phyloP scores from a whole-genome alignment of 2,888 invertebrate genomes.

The Luffia ferchaultella region DNA sequence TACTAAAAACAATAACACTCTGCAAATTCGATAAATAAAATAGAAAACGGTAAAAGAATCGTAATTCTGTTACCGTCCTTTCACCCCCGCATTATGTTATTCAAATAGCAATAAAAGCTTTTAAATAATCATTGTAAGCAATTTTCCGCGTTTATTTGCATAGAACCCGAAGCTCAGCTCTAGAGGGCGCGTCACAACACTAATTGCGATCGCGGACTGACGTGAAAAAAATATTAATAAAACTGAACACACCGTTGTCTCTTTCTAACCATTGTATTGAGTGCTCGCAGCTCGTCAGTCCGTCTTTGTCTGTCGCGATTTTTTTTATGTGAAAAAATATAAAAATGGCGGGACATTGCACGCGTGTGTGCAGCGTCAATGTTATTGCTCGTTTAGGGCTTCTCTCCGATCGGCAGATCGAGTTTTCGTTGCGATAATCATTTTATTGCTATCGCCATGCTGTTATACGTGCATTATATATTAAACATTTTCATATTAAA shows the following conservation, averaged over 20 bases:
- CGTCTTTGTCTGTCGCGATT: slow-evolving; percentile 63
- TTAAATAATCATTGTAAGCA: slow-evolving; percentile 24
- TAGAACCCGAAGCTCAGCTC: slow-evolving; percentile 46
- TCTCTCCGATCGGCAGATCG: slow-evolving; percentile 61
- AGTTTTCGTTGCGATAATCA: too few relatives aligned
- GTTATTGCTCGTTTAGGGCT: slow-evolving; percentile 59
- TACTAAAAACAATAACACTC: too few relatives aligned
- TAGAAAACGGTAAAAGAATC: too few relatives aligned
- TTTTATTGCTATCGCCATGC: too few relatives aligned
- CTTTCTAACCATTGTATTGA: slow-evolving; percentile 3
- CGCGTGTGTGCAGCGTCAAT: slow-evolving; percentile 42
- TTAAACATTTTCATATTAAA: too few relatives aligned
- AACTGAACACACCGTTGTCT: neutral
- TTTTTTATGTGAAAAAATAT: slow-evolving; percentile 56
- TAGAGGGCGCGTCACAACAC: slow-evolving; percentile 55
- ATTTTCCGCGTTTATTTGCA: slow-evolving; percentile 36
- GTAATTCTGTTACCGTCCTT: too few relatives aligned
- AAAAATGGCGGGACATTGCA: neutral
- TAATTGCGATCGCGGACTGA: slow-evolving; percentile 65
- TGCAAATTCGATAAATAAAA: too few relatives aligned
- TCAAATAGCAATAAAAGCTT: slow-evolving; percentile 37
- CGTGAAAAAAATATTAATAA: slow-evolving; percentile 57
- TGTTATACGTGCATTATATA: too few relatives aligned
- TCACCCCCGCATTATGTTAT: slow-evolving; percentile 15
- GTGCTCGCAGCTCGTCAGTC: slow-evolving; percentile 51